Evolutionary conservation across 2,113 vertebrate species (phyloP).

Genomic region (Psilopsiagon aymara): DNA sequence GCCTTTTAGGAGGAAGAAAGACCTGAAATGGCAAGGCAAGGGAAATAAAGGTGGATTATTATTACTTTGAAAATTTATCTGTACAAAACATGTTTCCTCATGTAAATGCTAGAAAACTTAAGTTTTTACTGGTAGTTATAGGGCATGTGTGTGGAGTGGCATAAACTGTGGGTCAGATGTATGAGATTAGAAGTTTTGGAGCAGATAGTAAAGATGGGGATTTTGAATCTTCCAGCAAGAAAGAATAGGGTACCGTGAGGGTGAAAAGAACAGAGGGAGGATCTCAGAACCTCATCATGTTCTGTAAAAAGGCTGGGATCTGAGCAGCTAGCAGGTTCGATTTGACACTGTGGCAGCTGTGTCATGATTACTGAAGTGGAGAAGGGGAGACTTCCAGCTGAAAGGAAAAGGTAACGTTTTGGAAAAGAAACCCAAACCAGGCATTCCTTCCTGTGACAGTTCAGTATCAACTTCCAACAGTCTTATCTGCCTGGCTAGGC

Average conservation of each 20-base stretch:
- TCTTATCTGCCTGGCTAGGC: not conserved
- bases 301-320: not conserved
- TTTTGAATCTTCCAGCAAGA: not conserved
- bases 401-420: not conserved
- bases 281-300: not conserved
- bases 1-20: not conserved
- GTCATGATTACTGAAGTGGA: not conserved
- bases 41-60: not conserved
- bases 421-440: not conserved
- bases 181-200: not conserved
- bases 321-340: not conserved
- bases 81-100: not conserved
- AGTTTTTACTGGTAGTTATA: not conserved
- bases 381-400: not conserved
- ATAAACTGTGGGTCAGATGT: not conserved
- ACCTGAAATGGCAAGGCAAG: not conserved
- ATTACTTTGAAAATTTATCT: not conserved
- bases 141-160: accelerated
- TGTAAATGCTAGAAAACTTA: not conserved
- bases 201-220: not conserved
- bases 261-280: not conserved
- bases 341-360: not conserved
- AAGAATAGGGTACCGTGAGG: not conserved
- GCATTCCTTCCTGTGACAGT: not conserved
- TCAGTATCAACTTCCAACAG: not conserved